These are phyloP conservation scores for Zelleria hepariella DNA, from an alignment of 2,888 invertebrate genomes.

Conservation along the genomic window DNA sequence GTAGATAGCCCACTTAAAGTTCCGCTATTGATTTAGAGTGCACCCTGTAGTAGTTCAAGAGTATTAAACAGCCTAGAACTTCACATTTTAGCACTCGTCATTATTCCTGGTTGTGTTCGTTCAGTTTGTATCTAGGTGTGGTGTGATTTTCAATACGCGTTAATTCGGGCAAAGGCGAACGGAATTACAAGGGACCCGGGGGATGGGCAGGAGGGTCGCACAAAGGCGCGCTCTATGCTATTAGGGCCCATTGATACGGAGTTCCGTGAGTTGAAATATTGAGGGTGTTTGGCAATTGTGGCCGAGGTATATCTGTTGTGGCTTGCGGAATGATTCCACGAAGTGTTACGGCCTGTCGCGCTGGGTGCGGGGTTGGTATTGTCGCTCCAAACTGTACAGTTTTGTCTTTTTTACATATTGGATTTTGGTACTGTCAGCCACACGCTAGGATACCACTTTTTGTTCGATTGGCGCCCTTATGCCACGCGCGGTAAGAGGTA, in stretches of 20 bases:
- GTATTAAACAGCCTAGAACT: neutral
- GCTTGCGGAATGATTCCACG: neutral
- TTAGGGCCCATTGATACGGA: constrained; percentile 53
- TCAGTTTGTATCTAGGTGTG: neutral
- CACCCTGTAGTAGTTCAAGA: too few species aligned
- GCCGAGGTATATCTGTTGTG: neutral
- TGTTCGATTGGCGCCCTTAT: too few species aligned
- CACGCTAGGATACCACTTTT: too few species aligned
- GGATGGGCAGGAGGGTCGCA: constrained; percentile 14
- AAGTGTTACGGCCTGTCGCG: neutral
- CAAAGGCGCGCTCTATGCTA: constrained; percentile 45
- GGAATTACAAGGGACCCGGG: constrained; percentile 5
- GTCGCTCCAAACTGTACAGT: too few species aligned
- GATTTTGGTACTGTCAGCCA: too few species aligned
- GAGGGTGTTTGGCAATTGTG: constrained; percentile 23
- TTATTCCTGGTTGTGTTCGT: neutral
- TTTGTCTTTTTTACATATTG: too few species aligned
- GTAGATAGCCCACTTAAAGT: too few species aligned
- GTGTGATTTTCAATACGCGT: neutral
- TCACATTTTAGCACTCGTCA: neutral
- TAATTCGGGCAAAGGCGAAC: neutral
- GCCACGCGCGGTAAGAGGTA: too few species aligned
- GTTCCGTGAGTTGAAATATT: constrained; percentile 40
- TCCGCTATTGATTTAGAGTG: too few species aligned
- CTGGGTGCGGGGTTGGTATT: too few species aligned